Conservation (phyloP, 2,797 vertebrate genomes). For the Synanceia verrucosa region DNA sequence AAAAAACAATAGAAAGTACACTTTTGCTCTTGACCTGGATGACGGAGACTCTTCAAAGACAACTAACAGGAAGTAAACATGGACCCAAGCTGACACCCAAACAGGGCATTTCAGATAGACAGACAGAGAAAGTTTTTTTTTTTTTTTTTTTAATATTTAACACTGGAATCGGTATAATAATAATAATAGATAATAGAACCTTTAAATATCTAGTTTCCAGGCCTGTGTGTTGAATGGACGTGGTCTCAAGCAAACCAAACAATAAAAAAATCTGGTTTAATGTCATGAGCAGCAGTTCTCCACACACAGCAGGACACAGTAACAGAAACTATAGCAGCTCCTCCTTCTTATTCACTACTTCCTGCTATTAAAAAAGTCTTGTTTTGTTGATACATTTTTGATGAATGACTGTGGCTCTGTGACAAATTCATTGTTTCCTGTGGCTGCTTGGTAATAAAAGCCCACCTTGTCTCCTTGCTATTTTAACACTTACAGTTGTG, state of each 20-base stretch:
- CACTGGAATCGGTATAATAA: too few relatives aligned
- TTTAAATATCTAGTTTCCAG: neutral
- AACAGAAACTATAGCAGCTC: neutral
- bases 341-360: neutral
- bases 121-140: too few relatives aligned
- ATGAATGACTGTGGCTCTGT: neutral
- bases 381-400: neutral
- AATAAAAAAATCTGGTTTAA: too few relatives aligned
- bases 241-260: too few relatives aligned
- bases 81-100: too few relatives aligned
- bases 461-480: neutral
- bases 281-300: neutral
- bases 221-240: neutral
- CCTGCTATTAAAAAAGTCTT: neutral
- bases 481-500: neutral
- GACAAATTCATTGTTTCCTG: neutral
- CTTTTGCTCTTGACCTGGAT: too few relatives aligned
- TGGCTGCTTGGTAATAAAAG: neutral
- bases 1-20: too few relatives aligned
- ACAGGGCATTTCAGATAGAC: too few relatives aligned
- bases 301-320: neutral
- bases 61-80: too few relatives aligned
- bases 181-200: too few relatives aligned
- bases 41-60: too few relatives aligned
- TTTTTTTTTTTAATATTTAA: too few relatives aligned